Evolutionary conservation across 2,797 vertebrate genomes (phyloP).

Genomic region (Adelosebastes latens): DNA sequence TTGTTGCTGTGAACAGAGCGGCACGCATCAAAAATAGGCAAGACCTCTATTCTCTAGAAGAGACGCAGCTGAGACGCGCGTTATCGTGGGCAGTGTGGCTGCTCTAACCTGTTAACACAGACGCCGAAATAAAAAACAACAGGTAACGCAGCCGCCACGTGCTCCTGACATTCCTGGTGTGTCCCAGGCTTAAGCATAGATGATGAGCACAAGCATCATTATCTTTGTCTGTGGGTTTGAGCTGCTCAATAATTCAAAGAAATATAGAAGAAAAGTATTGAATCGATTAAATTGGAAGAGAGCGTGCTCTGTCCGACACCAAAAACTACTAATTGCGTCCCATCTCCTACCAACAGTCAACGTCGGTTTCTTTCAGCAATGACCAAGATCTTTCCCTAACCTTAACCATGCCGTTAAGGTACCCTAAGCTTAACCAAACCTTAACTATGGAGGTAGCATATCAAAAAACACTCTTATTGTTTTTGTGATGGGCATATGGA

Average conservation of each 20-base stretch:
- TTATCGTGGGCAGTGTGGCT: too few relatives aligned
- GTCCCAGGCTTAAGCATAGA: too few relatives aligned
- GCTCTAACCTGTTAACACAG: too few relatives aligned
- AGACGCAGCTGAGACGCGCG: too few relatives aligned
- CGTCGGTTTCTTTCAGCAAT: neutral
- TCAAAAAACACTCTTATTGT: neutral
- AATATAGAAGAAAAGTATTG: neutral
- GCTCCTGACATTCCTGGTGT: too few relatives aligned
- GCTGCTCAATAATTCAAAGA: neutral
- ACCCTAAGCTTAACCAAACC: neutral
- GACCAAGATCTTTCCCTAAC: neutral
- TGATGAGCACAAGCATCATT: neutral
- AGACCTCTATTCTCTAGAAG: too few relatives aligned
- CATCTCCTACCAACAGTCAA: neutral
- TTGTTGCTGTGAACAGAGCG: too few relatives aligned
- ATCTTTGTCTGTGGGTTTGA: neutral
- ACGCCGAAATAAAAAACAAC: too few relatives aligned
- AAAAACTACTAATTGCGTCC: neutral
- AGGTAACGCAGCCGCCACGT: too few relatives aligned
- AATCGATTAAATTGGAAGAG: neutral
- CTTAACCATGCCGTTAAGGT: too few relatives aligned
- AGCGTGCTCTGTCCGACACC: neutral
- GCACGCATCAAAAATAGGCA: too few relatives aligned
- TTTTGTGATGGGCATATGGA: neutral
- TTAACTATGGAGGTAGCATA: neutral